Base-by-base conservation (phyloP, 2,113 vertebrate genomes). In the Podarcis muralis region DNA sequence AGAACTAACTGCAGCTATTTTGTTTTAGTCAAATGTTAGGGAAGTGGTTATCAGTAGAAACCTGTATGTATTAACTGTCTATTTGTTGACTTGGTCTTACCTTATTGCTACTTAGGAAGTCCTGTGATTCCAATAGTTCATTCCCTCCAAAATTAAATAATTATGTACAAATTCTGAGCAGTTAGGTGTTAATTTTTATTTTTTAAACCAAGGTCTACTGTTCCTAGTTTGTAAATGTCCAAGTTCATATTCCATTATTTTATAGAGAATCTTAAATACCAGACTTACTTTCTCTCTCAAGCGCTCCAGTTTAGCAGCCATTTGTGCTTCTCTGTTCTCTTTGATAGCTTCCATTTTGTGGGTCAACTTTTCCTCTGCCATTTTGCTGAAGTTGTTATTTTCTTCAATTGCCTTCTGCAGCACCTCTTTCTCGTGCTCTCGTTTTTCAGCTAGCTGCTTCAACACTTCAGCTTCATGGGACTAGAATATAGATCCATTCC, bases 331-430 rank as follows among this genome's bases (percentile, higher is more conserved):
- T 5, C 98, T 98, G 93, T 99, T 99, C 93, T 99, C 99, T 95
- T 99, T 98, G 95, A 98, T 99, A 6, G 98, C 98, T 97, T 99
- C 98, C 98, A 99, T 99, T 96, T 99, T 99, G 94, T 98, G 97
- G 94, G 97, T 98, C 92, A 99, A 96, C 84, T 99, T 99, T 96
- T 99, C 99, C 88, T 99, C 97, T 35, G 98, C 97, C 97, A 97
- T 98, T 96, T 99, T 99, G 93, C 98, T 99, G 92, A 99, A 99
- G 94, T 99, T 99, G 96, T 98, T 97, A 94, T 97, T 98, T 85
- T 99, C 98, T 82, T 99, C 98, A 4, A 98, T 96, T 3, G 98
- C 99, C 94, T 99, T 99, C 93, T 99, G 98, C 35, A 98, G 97
- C 94, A 99, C 99, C 89, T 99, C 98, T 80, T 98, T 99, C 94